Percentiles rank a stretch among this genome's conserved stretches.
Evolutionary conservation across 37 sponge, comb jelly and placozoan species (phyloP).

Genomic region (Petrosia ficiformis): DNA sequence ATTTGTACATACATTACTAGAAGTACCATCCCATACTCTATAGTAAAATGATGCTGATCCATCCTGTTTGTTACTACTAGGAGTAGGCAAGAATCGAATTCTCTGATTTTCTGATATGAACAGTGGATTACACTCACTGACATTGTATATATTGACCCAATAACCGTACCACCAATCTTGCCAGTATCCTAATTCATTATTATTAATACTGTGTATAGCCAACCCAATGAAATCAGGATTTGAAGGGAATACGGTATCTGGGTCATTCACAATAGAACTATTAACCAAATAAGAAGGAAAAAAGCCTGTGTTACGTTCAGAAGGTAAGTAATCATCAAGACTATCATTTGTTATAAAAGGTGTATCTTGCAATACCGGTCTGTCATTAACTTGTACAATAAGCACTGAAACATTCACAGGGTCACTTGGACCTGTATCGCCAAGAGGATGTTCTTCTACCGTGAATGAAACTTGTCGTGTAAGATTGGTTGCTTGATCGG

Average conservation of each 20-base stretch:
- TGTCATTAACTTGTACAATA: constrained; percentile 32
- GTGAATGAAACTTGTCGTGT: constrained; percentile 23
- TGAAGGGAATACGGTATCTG: constrained; percentile 30
- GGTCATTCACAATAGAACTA: constrained; percentile 36
- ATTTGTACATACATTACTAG: neutral
- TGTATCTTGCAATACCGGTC: constrained; percentile 18
- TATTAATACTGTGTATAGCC: constrained; percentile 14
- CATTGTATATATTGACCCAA: constrained; percentile 27
- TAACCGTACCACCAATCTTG: constrained; percentile 23
- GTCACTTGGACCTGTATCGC: constrained; percentile 10
- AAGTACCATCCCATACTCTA: constrained; percentile 67
- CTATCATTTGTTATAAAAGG: neutral
- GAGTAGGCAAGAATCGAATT: constrained; percentile 36
- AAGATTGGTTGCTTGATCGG: constrained; percentile 31
- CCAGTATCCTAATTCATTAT: constrained; percentile 45
- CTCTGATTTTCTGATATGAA: constrained; percentile 9
- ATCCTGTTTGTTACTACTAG: constrained; percentile 9
- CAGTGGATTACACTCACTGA: constrained; percentile 34
- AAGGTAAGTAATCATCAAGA: constrained; percentile 45
- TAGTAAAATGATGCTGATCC: constrained; percentile 30
- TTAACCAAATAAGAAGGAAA: constrained; percentile 29
- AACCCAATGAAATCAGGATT: constrained; percentile 52
- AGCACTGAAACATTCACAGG: constrained; percentile 19
- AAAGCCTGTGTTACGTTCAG: constrained; percentile 45
- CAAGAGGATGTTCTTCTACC: constrained; percentile 27